These are phyloP conservation scores for Actinemys pallida DNA, from an alignment of 2,113 vertebrate species.

Conservation along the genomic window DNA sequence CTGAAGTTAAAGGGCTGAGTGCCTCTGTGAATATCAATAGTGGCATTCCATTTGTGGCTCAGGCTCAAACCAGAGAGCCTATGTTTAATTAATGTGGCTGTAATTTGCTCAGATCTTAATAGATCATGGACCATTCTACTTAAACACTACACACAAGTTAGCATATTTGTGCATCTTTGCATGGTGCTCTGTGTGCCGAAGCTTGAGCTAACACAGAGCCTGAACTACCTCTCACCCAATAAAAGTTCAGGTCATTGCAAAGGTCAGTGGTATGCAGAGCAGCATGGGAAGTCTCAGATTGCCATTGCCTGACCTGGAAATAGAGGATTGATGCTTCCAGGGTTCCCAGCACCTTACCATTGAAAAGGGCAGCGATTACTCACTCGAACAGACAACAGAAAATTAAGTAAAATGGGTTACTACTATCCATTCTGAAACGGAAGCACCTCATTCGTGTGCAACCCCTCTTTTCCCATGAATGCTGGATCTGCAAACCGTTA, in stretches of 20 bases:
- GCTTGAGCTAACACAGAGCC: not conserved
- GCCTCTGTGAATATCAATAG: conserved; percentile 68
- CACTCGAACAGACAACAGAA: conserved; percentile 4
- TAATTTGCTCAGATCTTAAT: conserved; percentile 71
- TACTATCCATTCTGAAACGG: not conserved
- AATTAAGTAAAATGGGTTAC: conserved; percentile 28
- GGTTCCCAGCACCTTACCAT: conserved; percentile 17
- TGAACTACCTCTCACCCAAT: conserved; percentile 6
- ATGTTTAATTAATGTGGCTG: conserved; percentile 76
- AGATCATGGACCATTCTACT: conserved; percentile 68
- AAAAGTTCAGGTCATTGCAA: conserved; percentile 31
- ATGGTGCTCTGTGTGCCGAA: conserved; percentile 4
- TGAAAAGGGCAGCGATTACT: conserved; percentile 11
- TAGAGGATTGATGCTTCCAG: not conserved
- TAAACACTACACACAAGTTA: conserved; percentile 50
- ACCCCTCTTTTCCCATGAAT: not conserved
- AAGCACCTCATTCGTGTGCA: not conserved
- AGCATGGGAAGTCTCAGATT: conserved; percentile 37
- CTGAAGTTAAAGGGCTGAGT: conserved; percentile 72
- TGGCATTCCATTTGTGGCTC: conserved; percentile 75
- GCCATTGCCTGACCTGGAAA: conserved; percentile 33
- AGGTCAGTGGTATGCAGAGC: conserved; percentile 28
- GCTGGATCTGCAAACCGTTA: not conserved
- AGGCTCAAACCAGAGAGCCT: conserved; percentile 57
- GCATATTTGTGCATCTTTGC: conserved; percentile 34